Evolutionary conservation across 2,888 invertebrate species (phyloP), one percentile per base, ranked within the genome.

Genomic region (Cantharis flavilabris): DNA sequence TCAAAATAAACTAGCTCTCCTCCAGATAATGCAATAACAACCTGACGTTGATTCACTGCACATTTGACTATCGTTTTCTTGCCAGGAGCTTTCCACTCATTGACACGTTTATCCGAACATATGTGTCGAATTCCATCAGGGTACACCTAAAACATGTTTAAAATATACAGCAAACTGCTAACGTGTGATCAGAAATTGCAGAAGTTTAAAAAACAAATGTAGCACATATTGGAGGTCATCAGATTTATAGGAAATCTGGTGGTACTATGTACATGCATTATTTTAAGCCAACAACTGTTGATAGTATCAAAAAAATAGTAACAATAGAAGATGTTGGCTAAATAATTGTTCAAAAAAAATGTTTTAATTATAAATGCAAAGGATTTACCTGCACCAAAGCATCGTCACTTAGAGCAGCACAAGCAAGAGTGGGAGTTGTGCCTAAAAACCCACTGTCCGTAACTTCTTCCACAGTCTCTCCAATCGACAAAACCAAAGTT

Each of bases 391-490:
- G 99, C 1, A 99, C 98, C 23, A 99, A 90, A 1, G 99, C 98
- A 89, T 99, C 99, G 86, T 97, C 98, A 74, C 99, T 99, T 28
- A 99, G 92, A 49, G 98, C 97, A 10, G 98, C 97, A 89, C 99
- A 99, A 80, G 97, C 96, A n/a, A 99, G 90, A 0, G 99, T 99
- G 0, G 99, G 98, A 0, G 99, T 99, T 0, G 99, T 99, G 78
- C 99, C 99, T 85, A 99, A 91, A 89, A 99, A 99, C 67, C 99
- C 99, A 80, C 99, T 99, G 89, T 99, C 99, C 0, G 99, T 98
- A 23, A 99, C 99, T 94, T 99, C 99, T 89, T 99, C 99, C n/a
- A 99, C 99, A 13, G 99, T 99, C 89, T 99, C 99, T 83, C 99
- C 99, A 87, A 99, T 99, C 84, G 98, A 98, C 85, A 99, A 92